Evolutionary conservation across 2,888 invertebrate genomes (phyloP), one percentile per base, ranked within the genome.

Genomic region (Strigamia crassipes): DNA sequence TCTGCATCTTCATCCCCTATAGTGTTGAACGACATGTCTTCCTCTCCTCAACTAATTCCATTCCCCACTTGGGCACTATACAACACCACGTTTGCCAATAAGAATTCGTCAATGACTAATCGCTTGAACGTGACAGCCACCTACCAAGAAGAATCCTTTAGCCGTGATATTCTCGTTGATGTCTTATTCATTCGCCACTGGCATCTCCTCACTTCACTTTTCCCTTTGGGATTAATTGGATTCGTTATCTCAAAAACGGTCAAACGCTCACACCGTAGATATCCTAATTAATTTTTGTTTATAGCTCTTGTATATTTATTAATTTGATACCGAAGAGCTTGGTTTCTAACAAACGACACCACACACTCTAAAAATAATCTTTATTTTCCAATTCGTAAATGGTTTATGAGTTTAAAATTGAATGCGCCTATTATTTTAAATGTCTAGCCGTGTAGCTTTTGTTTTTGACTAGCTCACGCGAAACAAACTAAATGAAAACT

Each of bases 51-150:
- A 73, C 73, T 73, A 73, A 73, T 73, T 73, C 73, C 73, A 73
- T 73, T 73, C 73, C 73, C 73, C 23, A 31, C 31, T 73, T 56
- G 56, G 73, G 73, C 73, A 73, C 73, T 73, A 38, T 38, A 73
- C 73, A 56, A 56, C 56, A 56, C 56, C 56, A 56, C 73, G 73
- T 73, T 73, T 31, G 73, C 73, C 73, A 73, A 73, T 73, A 73
- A 73, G 73, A 73, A 73, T 73, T 73, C 73, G 73, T 73, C 73
- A 73, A 73, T 73, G 73, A 73, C 73, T 73, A 73, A 73, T 73
- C 73, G 73, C 73, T 73, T 73, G 31, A 31, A 73, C 73, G 73
- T 73, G 73, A 73, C 73, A 73, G 12, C 73, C 73, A 27, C 23
- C 73, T n/a, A 73, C 73, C 31, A 27, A 73, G 73, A 73, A 73